Percentiles rank a stretch among this genome's conserved stretches.
These are phyloP conservation scores for Meloidogyne chitwoodi DNA, from an alignment of 1,140 invertebrate species.

Conservation along the genomic window DNA sequence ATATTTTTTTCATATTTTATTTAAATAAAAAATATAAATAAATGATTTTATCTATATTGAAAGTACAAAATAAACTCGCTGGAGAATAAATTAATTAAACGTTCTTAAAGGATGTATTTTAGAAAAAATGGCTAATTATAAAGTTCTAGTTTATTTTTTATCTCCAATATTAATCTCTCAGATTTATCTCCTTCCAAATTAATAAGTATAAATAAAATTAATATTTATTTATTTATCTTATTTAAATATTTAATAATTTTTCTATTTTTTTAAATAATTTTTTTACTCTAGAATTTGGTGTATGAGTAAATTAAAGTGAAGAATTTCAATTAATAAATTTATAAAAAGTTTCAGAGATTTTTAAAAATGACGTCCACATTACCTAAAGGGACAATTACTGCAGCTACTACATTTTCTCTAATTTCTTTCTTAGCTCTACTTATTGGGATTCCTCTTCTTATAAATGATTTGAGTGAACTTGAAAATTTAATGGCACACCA, in stretches of 20 bases:
- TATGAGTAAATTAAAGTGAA: too few relatives aligned
- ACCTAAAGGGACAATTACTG: background rate
- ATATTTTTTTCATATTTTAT: too few relatives aligned
- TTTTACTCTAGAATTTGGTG: too few relatives aligned
- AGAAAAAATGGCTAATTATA: background rate
- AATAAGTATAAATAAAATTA: background rate
- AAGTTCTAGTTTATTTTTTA: background rate
- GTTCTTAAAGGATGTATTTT: background rate
- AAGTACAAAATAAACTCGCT: background rate
- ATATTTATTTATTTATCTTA: background rate
- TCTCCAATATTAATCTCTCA: background rate
- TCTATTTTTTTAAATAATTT: too few relatives aligned
- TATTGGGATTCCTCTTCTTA: slow-evolving; percentile 4
- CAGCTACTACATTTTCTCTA: slow-evolving; percentile 1
- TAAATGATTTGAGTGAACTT: slow-evolving; percentile 3
- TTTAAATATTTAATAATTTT: background rate
- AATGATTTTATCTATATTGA: background rate
- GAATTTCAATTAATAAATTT: too few relatives aligned
- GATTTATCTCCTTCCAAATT: background rate
- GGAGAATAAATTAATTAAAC: background rate
- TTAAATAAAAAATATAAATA: too few relatives aligned
- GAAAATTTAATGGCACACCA: slow-evolving; percentile 7
- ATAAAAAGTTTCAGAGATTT: too few relatives aligned
- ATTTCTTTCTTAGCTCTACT: slow-evolving; percentile 3
- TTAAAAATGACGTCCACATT: background rate